Evolutionary conservation across 2,113 vertebrate species (phyloP).

Genomic region (Scortum barcoo): DNA sequence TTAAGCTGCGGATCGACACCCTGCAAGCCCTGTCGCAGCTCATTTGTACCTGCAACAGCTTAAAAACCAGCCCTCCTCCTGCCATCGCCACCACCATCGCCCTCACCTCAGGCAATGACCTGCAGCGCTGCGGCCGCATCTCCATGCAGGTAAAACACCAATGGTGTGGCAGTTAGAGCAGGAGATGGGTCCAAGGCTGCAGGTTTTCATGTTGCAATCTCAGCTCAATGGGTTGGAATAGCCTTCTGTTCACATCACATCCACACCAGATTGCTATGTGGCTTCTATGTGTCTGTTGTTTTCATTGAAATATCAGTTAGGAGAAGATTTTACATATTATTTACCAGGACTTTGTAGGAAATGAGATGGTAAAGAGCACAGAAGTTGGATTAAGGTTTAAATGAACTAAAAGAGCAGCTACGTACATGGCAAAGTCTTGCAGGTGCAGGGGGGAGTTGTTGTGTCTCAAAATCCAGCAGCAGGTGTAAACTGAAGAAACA

Average conservation of each 20-base stretch:
- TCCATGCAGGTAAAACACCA: slow-evolving; percentile 89
- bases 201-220: no score
- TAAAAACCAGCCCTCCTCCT: slow-evolving; percentile 97
- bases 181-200: background rate
- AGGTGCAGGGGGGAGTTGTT: background rate
- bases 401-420: background rate
- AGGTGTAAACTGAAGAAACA: background rate
- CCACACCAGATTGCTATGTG: background rate
- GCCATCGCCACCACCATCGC: slow-evolving; percentile 96
- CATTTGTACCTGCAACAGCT: slow-evolving; percentile 97
- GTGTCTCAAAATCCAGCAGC: background rate
- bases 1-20: slow-evolving; percentile 96
- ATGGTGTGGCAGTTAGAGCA: no score
- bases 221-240: no score
- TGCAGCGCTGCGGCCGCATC: slow-evolving; percentile 96
- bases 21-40: slow-evolving; percentile 97
- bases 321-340: background rate
- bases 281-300: background rate
- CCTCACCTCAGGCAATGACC: slow-evolving; percentile 93
- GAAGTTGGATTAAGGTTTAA: background rate
- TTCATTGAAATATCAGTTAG: background rate
- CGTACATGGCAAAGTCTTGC: background rate
- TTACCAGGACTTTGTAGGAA: background rate
- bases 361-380: background rate
- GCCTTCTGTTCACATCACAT: no score